A percentile compares a stretch with the other conserved stretches of the same genome.
Evolutionary conservation across 2,888 invertebrate species (phyloP).

Genomic region (Emesis furor): DNA sequence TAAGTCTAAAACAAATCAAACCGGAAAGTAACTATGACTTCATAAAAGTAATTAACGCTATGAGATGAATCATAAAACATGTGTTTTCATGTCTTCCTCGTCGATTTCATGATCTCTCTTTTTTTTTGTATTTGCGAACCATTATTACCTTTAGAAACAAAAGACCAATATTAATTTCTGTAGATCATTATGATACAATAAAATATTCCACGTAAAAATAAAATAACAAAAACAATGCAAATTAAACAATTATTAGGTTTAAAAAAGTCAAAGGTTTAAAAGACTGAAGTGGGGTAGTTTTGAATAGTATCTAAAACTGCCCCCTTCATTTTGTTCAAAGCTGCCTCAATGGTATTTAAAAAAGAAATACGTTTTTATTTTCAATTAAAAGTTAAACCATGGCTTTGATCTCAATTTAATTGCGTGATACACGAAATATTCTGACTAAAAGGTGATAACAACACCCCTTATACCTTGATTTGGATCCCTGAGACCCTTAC

Average conservation of each 20-base stretch:
- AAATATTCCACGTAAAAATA: background rate
- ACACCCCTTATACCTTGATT: background rate
- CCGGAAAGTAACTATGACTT: conserved; percentile 24
- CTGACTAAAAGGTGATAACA: background rate
- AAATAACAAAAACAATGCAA: background rate
- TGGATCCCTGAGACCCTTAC: background rate
- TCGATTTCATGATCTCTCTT: conserved; percentile 4
- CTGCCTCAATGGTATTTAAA: conserved; percentile 8
- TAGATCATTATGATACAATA: too few species aligned
- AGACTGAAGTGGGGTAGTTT: background rate
- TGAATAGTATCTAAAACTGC: conserved; percentile 8
- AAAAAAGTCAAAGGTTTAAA: background rate
- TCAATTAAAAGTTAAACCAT: background rate
- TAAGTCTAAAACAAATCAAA: conserved; percentile 14
- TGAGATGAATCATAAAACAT: background rate
- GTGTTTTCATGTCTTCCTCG: conserved; percentile 1
- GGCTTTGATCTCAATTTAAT: background rate
- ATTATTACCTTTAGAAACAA: background rate
- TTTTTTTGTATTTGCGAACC: conserved; percentile 7
- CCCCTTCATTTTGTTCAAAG: background rate
- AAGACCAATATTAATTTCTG: too few species aligned
- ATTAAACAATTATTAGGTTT: background rate
- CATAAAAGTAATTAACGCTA: conserved; percentile 16
- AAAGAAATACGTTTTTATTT: background rate
- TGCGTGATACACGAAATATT: background rate